Conservation (phyloP, 2,797 vertebrate species). For the Ptychobarbus kaznakovi region DNA sequence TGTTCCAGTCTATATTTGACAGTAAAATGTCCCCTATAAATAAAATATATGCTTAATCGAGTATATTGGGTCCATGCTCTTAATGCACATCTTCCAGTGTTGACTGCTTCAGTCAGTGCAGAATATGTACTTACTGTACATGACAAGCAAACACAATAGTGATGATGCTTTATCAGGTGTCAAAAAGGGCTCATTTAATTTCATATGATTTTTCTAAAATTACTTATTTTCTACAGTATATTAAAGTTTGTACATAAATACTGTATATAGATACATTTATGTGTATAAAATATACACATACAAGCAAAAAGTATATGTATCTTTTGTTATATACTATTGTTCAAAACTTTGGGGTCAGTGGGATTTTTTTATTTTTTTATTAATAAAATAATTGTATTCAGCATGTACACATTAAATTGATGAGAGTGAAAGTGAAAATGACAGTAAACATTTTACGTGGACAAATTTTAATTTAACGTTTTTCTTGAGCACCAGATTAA, state of each 20-base stretch:
- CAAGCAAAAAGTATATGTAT: too few relatives aligned
- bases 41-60: slow-evolving; percentile 19
- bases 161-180: not conserved
- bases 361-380: too few relatives aligned
- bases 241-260: not conserved
- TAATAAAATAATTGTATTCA: not conserved
- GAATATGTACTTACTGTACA: slow-evolving; percentile 27
- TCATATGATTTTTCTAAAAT: not conserved
- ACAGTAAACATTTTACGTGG: not conserved
- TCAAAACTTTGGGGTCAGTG: too few relatives aligned
- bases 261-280: not conserved
- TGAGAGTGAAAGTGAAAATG: not conserved
- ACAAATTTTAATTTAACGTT: not conserved
- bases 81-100: slow-evolving; percentile 42
- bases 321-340: too few relatives aligned
- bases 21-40: slow-evolving; percentile 1
- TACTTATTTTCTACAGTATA: not conserved
- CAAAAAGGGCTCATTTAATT: not conserved
- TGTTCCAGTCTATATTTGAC: not conserved
- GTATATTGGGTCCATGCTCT: slow-evolving; percentile 5
- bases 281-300: not conserved
- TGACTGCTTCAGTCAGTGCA: slow-evolving; percentile 43
- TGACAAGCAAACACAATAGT: not conserved
- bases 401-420: not conserved
- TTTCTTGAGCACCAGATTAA: not conserved